Conservation (phyloP, 2,797 vertebrate genomes). For the Clarias pachynema region DNA sequence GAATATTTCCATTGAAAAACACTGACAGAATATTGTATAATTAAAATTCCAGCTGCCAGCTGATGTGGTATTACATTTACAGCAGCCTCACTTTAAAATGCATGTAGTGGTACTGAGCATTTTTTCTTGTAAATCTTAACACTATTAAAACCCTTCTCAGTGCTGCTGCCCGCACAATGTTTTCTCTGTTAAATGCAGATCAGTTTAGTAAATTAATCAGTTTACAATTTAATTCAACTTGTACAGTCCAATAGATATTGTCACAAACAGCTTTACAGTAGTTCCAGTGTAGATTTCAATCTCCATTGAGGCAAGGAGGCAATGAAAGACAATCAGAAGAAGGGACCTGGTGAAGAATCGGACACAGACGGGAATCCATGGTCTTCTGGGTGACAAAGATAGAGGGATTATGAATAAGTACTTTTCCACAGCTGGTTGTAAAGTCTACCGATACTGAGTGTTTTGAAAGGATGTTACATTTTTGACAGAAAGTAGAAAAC, state of each 20-base stretch:
- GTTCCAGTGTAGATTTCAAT: neutral
- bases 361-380: neutral
- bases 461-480: neutral
- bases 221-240: neutral
- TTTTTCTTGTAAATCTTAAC: neutral
- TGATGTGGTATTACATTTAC: too few species aligned
- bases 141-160: too few species aligned
- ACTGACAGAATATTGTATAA: too few species aligned
- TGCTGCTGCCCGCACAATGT: neutral
- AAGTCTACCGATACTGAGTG: neutral
- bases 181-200: neutral
- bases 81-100: neutral
- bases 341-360: too few species aligned
- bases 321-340: too few species aligned
- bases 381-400: neutral
- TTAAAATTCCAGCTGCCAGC: too few species aligned
- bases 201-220: too few species aligned
- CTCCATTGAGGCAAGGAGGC: neutral
- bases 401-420: neutral
- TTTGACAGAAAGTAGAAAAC: neutral
- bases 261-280: neutral
- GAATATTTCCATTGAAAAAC: too few species aligned
- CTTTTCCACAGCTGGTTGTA: neutral
- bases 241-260: neutral
- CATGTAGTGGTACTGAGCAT: neutral